These are phyloP conservation scores for Xenus cinereus DNA, from an alignment of 2,113 vertebrate species.

Conservation along the genomic window DNA sequence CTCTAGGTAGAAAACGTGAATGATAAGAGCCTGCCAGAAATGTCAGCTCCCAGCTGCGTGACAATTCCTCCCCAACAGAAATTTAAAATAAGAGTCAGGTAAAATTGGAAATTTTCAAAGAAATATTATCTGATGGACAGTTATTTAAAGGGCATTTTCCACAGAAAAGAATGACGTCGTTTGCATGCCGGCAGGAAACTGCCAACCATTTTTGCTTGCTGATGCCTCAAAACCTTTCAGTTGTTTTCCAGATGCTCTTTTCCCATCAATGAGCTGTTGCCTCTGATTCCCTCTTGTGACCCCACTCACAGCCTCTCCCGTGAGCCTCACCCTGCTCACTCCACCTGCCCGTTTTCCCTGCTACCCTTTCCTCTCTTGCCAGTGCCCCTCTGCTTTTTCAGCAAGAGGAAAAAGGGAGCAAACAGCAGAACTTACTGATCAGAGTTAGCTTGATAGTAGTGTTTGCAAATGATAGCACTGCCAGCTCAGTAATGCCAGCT, in stretches of 20 bases:
- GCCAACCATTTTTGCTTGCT: neutral
- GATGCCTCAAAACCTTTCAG: neutral
- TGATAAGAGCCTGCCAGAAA: conserved; percentile 63
- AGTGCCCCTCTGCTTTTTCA: neutral
- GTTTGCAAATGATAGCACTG: neutral
- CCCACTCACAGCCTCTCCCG: neutral
- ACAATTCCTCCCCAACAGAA: conserved; percentile 33
- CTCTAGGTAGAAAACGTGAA: conserved; percentile 49
- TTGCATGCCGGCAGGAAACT: neutral
- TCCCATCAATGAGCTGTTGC: neutral
- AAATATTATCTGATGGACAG: conserved; percentile 6
- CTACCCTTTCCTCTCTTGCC: neutral
- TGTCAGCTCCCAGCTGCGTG: conserved; percentile 44
- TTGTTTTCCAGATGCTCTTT: conserved; percentile 10
- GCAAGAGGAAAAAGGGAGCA: neutral
- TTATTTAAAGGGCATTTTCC: conserved; percentile 31
- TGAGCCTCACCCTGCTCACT: neutral
- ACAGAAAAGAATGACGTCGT: neutral
- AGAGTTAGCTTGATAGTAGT: neutral
- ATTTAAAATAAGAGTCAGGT: conserved; percentile 49
- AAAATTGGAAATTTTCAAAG: conserved; percentile 24
- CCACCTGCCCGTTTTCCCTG: neutral
- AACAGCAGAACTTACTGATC: neutral
- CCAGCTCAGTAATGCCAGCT: neutral
- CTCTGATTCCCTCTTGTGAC: neutral